phyloP scores from a whole-genome alignment of 2,888 invertebrate species.

The Celastrina argiolus region DNA sequence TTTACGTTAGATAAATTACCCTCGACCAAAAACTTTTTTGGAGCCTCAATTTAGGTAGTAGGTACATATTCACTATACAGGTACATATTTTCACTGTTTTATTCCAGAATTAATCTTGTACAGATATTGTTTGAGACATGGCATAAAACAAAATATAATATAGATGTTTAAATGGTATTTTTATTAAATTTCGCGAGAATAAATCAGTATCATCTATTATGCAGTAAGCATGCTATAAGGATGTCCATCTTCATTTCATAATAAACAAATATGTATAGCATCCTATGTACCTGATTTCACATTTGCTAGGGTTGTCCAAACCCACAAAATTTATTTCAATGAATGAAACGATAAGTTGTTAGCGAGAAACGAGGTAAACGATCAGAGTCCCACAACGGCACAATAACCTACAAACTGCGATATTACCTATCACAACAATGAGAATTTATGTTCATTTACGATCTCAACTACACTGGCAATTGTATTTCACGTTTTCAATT shows the following conservation, averaged over 20 bases:
- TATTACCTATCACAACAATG: conserved; percentile 44
- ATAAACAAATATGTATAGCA: not conserved
- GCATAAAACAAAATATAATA: no score
- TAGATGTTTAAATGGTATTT: no score
- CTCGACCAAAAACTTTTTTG: not conserved
- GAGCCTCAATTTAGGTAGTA: not conserved
- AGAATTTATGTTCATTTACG: conserved; percentile 47
- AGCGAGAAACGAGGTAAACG: conserved; percentile 1
- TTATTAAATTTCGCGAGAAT: not conserved
- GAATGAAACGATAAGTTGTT: not conserved
- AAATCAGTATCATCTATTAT: not conserved
- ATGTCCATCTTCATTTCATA: not conserved
- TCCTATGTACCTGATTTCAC: not conserved
- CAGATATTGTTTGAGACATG: no score
- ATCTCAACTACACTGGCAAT: not conserved
- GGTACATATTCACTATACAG: no score
- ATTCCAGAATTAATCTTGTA: no score
- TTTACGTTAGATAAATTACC: not conserved
- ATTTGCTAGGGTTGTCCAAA: not conserved
- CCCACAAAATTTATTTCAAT: not conserved
- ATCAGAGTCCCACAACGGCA: not conserved
- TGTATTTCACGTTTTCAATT: conserved; percentile 9
- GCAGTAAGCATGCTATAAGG: not conserved
- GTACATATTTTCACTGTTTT: no score
- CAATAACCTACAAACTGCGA: conserved; percentile 11